Evolutionary conservation across 2,797 vertebrate species (phyloP), one percentile per base, ranked within the genome.

Genomic region (Centroberyx gerrardi): DNA sequence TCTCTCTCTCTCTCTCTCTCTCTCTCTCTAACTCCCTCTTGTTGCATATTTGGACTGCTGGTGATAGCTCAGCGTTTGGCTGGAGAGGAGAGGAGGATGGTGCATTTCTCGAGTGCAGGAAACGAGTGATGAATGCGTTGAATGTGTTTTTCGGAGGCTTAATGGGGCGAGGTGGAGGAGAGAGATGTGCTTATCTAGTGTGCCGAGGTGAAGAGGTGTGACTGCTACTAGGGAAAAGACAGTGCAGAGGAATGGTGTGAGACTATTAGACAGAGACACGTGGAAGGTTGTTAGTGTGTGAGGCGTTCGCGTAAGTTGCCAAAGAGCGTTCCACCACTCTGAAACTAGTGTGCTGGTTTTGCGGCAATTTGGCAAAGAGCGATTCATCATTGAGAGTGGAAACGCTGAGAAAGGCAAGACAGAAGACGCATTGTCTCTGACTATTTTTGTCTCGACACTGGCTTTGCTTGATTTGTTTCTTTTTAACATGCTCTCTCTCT

Each of bases 31-130:
- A 71, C 58, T 75, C 29, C 28, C 27, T 54, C 18, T 28, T 27
- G 52, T 18, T 71, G 31, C 38, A 67, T 81, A 44, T 69, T 66
- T 81, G 71, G 54, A 54, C 62, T 54, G 55, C 55, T 44, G 6
- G 33, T 76, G 31, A 82, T 61, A 80, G 40, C 69, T 61, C 55
- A 42, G 22, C 6, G 31, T 66, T 78, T 29, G 38, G 36, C 28
- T 56, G 18, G 60, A 62, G 52, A 67, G 52, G 22, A 58, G 46
- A 54, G 49, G 31, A 28, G 18, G 46, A 64, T 42, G 28, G 38
- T 18, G 65, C 40, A 31, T 46, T 29, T 46, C 10, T 22, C 12
- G 12, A 33, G 49, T 51, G 13, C 12, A 55, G 79, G 42, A 77
- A 63, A 38, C 54, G 13, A 77, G 38, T 33, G 54, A 70, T 64